Percentiles rank a stretch among this genome's conserved stretches.
Conservation (phyloP, 2,797 vertebrate species). For the Dendrocincla fuliginosa region DNA sequence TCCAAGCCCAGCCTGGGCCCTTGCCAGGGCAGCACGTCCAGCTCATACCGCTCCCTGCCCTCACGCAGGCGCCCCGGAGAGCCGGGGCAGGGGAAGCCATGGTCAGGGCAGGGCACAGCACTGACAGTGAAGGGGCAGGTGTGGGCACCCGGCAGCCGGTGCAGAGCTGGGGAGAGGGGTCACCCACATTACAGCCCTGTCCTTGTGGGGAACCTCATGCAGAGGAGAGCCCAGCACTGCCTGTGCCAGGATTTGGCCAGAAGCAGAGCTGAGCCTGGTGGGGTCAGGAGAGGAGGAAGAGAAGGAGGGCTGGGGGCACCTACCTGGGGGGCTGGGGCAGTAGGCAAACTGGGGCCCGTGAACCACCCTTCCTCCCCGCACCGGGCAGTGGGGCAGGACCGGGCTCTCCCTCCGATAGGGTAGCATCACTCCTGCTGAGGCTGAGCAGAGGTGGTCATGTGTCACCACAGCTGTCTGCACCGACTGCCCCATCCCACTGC, state of each 20-base stretch:
- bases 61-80: conserved; percentile 78
- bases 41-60: conserved; percentile 71
- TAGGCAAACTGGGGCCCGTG: conserved; percentile 59
- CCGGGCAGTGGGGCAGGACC: conserved; percentile 39
- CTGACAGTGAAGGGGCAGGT: conserved; percentile 66
- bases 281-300: not conserved
- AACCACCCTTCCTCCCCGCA: conserved; percentile 50
- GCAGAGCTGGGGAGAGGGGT: conserved; percentile 56
- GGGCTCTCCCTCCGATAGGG: conserved; percentile 64
- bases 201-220: fast-evolving
- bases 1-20: conserved; percentile 60
- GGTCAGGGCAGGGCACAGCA: conserved; percentile 72
- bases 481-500: fast-evolving
- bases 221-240: fast-evolving
- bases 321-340: conserved; percentile 72
- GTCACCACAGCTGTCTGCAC: not conserved
- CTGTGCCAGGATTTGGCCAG: not conserved
- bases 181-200: fast-evolving
- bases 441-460: fast-evolving
- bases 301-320: not conserved
- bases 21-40: conserved; percentile 58
- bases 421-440: conserved; percentile 61
- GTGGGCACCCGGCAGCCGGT: conserved; percentile 67
- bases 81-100: conserved; percentile 76
- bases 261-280: not conserved